Conservation (phyloP, 2,797 vertebrate species). For the Enteromius unitaeniatus region DNA sequence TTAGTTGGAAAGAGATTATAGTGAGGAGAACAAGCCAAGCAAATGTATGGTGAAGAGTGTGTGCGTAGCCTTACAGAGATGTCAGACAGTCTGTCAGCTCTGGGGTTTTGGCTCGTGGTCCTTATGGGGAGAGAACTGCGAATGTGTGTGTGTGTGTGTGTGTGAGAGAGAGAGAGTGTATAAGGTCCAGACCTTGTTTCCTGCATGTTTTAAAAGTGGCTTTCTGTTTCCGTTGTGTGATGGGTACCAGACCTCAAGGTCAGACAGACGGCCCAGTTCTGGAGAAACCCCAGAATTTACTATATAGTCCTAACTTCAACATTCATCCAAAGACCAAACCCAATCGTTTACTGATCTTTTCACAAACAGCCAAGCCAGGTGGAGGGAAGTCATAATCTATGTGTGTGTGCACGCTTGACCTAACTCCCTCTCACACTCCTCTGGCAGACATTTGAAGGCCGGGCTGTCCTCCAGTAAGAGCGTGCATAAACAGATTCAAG, state of each 20-base stretch:
- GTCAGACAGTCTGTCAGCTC: constrained; percentile 30
- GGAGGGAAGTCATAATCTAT: constrained; percentile 51
- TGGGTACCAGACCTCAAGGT: constrained; percentile 75
- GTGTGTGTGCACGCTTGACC: constrained; percentile 58
- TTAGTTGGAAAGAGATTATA: constrained; percentile 35
- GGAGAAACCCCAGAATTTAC: constrained; percentile 40
- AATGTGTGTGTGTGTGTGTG: constrained; percentile 7
- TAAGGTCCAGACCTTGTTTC: constrained; percentile 37
- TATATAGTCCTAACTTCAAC: constrained; percentile 9
- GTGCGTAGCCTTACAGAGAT: constrained; percentile 6
- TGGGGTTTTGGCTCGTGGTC: constrained; percentile 15
- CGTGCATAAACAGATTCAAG: constrained; percentile 56
- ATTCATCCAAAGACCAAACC: constrained; percentile 20
- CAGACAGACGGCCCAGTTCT: constrained; percentile 50
- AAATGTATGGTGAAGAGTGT: constrained; percentile 49
- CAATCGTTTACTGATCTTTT: constrained; percentile 36
- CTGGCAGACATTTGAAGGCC: constrained; percentile 77
- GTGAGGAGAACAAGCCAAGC: constrained; percentile 54
- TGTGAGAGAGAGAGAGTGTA: neutral
- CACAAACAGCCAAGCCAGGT: constrained; percentile 43
- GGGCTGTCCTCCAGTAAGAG: constrained; percentile 54
- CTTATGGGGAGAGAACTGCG: neutral
- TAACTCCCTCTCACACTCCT: constrained; percentile 76
- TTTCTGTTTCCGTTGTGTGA: constrained; percentile 77
- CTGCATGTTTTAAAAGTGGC: constrained; percentile 39